These are phyloP conservation scores for Lasioglossum calceatum DNA, from an alignment of 2,888 invertebrate genomes.

Conservation along the genomic window DNA sequence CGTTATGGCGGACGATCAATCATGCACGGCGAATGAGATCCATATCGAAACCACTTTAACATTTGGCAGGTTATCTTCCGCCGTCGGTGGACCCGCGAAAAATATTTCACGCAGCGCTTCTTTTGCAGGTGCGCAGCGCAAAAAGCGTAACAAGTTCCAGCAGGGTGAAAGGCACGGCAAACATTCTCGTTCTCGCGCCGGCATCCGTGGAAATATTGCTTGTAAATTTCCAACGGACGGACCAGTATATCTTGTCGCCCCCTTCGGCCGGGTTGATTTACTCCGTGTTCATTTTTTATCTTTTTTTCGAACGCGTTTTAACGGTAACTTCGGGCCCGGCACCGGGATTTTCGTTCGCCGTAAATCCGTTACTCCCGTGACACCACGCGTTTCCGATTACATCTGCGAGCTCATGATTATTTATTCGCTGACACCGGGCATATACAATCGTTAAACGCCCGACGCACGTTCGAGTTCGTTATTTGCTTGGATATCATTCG, in stretches of 20 bases:
- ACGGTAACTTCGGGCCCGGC: constrained; percentile 20
- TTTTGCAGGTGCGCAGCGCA: constrained; percentile 2
- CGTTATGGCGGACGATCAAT: not conserved
- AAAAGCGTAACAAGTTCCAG: constrained; percentile 14
- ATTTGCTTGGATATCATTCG: not conserved
- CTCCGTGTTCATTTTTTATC: constrained; percentile 45
- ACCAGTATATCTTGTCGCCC: constrained; percentile 52
- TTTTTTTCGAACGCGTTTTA: not conserved
- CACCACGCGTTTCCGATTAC: constrained; percentile 5
- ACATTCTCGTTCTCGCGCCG: constrained; percentile 23
- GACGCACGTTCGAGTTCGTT: not conserved
- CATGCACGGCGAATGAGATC: not conserved
- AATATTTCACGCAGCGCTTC: constrained; percentile 20
- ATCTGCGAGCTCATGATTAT: not conserved
- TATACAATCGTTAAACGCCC: not conserved
- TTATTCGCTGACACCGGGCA: not conserved
- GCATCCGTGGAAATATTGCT: constrained; percentile 51
- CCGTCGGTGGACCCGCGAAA: constrained; percentile 2
- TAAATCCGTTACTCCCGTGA: constrained; percentile 13
- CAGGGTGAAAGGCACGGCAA: constrained; percentile 5
- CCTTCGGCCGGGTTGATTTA: constrained; percentile 53
- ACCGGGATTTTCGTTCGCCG: constrained; percentile 9
- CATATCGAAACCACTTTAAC: constrained; percentile 3
- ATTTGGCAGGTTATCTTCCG: constrained; percentile 13
- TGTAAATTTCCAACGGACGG: constrained; percentile 64